Evolutionary conservation across 2,888 invertebrate genomes (phyloP).

Genomic region (Drosophila siamana): DNA sequence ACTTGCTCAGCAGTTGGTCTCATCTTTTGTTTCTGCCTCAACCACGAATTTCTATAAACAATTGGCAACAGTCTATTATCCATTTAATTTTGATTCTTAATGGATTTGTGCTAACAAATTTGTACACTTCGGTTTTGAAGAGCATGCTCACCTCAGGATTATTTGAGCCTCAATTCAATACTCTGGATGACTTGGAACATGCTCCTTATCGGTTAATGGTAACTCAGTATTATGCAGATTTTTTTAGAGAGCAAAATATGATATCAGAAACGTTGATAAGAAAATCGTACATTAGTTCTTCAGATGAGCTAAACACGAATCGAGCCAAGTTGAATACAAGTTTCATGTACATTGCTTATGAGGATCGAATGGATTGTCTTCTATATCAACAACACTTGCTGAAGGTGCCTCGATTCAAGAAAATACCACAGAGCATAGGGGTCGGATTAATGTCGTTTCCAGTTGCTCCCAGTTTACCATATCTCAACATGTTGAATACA

Average conservation of each 20-base stretch:
- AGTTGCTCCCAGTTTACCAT: constrained; percentile 56
- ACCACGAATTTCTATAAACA: not conserved
- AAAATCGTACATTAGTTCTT: no score
- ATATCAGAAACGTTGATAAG: not conserved
- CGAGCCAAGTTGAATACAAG: constrained; percentile 36
- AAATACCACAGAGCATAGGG: constrained; percentile 25
- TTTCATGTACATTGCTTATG: constrained; percentile 32
- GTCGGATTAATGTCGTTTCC: constrained; percentile 35
- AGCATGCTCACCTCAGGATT: constrained; percentile 64
- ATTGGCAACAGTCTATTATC: constrained; percentile 43
- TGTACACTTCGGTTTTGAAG: constrained; percentile 56
- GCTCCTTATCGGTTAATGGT: constrained; percentile 28
- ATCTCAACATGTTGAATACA: constrained; percentile 47
- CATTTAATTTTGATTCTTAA: constrained; percentile 34
- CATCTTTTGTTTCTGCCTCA: constrained; percentile 14
- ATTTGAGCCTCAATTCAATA: constrained; percentile 54
- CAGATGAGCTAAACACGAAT: no score
- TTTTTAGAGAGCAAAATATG: not conserved
- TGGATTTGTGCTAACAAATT: constrained; percentile 63
- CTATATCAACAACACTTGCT: constrained; percentile 64
- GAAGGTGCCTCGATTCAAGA: constrained; percentile 53
- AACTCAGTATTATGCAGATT: not conserved
- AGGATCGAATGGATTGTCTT: constrained; percentile 53
- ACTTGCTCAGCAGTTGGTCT: constrained; percentile 32
- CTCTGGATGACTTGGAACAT: constrained; percentile 49